Percentiles rank a stretch among this genome's conserved stretches.
Conservation (phyloP, 2,888 invertebrate genomes). For the Erynnis tages region DNA sequence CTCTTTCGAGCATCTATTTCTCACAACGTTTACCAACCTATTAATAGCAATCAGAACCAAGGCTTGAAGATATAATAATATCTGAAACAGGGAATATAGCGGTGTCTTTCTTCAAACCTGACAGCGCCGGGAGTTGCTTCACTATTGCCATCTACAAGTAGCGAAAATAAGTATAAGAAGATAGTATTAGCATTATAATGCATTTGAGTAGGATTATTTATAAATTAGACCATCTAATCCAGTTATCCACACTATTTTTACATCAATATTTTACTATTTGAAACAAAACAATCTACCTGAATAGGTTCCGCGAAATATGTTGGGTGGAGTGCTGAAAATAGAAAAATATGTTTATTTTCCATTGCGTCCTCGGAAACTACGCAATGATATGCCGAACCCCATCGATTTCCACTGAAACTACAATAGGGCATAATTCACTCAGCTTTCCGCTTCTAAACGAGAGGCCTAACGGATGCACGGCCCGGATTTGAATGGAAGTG, state of each 20-base stretch:
- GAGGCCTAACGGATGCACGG: constrained; percentile 61
- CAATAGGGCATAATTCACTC: constrained; percentile 62
- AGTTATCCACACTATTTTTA: not conserved
- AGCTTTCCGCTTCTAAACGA: constrained; percentile 40
- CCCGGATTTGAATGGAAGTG: constrained; percentile 47
- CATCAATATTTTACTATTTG: not conserved
- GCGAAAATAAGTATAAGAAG: no score
- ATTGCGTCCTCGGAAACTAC: constrained; percentile 14
- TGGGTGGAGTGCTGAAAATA: constrained; percentile 13
- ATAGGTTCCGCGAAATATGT: constrained; percentile 11
- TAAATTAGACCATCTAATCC: no score
- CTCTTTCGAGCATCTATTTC: no score
- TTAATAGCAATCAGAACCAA: no score
- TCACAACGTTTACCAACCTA: no score
- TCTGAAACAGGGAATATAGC: no score
- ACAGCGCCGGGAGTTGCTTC: no score
- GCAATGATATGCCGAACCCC: constrained; percentile 35
- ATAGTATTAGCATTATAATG: no score
- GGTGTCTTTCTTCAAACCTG: no score
- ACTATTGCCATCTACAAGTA: no score
- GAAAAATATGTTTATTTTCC: constrained; percentile 19
- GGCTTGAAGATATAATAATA: no score
- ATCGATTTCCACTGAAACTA: constrained; percentile 43
- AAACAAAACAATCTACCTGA: constrained; percentile 5
- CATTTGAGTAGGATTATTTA: no score